These are phyloP conservation scores for Drosophila chauvacae DNA, from an alignment of 1,140 invertebrate species.

Conservation along the genomic window DNA sequence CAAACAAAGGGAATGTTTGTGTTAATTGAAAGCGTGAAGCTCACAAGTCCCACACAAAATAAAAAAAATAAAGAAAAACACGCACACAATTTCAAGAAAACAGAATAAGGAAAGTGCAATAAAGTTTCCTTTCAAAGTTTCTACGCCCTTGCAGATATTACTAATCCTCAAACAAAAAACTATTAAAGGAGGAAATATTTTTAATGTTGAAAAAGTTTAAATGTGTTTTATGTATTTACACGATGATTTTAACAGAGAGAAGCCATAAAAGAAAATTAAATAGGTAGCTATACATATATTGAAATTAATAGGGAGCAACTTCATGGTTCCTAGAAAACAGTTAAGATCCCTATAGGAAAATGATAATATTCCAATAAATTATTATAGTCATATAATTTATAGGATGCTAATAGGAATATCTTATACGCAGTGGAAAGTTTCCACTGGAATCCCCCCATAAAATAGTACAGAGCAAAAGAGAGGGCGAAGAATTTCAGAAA, in stretches of 20 bases:
- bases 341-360: too few relatives aligned
- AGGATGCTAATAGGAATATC: not conserved
- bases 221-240: too few relatives aligned
- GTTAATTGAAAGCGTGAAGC: constrained; percentile 83
- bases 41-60: constrained; percentile 43
- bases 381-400: not conserved
- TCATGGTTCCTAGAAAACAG: too few relatives aligned
- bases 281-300: too few relatives aligned
- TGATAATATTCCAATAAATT: too few relatives aligned
- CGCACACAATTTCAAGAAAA: constrained; percentile 14
- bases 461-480: constrained; percentile 16
- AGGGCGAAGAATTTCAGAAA: constrained; percentile 75
- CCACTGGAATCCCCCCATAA: not conserved
- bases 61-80: constrained; percentile 10
- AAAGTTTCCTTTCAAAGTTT: not conserved
- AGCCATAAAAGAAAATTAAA: too few relatives aligned
- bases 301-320: too few relatives aligned
- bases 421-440: not conserved
- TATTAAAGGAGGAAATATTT: not conserved
- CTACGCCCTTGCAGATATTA: not conserved
- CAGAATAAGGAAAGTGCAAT: not conserved
- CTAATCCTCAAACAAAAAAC: not conserved
- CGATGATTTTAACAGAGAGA: too few relatives aligned
- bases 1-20: constrained; percentile 81
- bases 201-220: too few relatives aligned